Evolutionary conservation across 2,888 invertebrate species (phyloP).

Genomic region (Acanthoscelides obtectus): DNA sequence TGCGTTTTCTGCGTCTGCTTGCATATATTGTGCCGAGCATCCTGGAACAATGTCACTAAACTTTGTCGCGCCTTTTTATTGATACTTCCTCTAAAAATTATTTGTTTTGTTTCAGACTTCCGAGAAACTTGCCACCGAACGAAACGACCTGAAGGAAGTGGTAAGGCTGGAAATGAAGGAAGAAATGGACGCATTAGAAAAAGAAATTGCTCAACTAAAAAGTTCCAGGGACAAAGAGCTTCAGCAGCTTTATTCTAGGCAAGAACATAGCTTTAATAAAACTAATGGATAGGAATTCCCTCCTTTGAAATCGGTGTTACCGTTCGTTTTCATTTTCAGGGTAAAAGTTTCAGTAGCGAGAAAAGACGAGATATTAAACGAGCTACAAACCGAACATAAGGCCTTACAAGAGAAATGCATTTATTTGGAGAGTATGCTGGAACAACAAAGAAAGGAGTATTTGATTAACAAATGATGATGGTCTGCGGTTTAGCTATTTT

Average conservation of each 20-base stretch:
- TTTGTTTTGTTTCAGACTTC: conserved; percentile 33
- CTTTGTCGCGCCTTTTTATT: not conserved
- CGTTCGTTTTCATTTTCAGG: conserved; percentile 45
- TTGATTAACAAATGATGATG: conserved; percentile 40
- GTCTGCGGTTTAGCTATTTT: not conserved
- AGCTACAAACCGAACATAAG: conserved; percentile 65
- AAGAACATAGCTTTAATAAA: not conserved
- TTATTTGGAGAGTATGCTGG: conserved; percentile 68
- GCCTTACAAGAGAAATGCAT: conserved; percentile 68
- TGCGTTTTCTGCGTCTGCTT: not conserved
- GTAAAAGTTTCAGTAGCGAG: conserved; percentile 77
- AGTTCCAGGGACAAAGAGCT: conserved; percentile 67
- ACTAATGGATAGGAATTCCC: not conserved
- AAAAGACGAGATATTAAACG: conserved; percentile 71
- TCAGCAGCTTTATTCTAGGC: conserved; percentile 77
- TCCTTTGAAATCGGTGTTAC: not conserved
- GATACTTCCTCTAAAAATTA: not conserved
- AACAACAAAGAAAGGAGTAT: conserved; percentile 73
- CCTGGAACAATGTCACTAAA: not conserved
- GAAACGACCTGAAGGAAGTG: conserved; percentile 54
- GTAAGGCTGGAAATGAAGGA: conserved; percentile 59
- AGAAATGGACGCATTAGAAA: conserved; percentile 59
- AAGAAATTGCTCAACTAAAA: conserved; percentile 57
- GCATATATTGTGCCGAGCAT: not conserved
- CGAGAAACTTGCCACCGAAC: conserved; percentile 53